Percentiles rank a stretch among this genome's conserved stretches.
These are phyloP conservation scores for Phengaris alcon DNA, from an alignment of 2,888 invertebrate species.

Conservation along the genomic window DNA sequence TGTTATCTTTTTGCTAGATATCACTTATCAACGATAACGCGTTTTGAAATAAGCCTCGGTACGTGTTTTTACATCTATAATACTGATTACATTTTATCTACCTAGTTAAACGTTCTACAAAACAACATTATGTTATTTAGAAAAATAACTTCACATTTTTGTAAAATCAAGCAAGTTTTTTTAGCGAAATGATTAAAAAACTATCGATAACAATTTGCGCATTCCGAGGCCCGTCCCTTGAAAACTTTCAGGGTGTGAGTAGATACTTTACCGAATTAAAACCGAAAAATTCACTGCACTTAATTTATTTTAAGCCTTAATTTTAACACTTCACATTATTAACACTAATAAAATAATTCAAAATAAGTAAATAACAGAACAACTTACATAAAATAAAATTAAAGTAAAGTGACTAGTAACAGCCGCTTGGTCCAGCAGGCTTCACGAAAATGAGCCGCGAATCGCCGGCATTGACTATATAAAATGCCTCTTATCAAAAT, in stretches of 20 bases:
- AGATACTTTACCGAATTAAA: not conserved
- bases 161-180: too few relatives aligned
- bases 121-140: too few relatives aligned
- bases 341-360: slow-evolving; percentile 25
- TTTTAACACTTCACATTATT: slow-evolving; percentile 32
- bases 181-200: not conserved
- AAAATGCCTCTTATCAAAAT: slow-evolving; percentile 75
- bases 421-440: slow-evolving; percentile 65
- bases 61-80: not conserved
- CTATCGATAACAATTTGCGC: not conserved
- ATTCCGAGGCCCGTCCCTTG: slow-evolving; percentile 49
- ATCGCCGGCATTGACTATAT: slow-evolving; percentile 75
- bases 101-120: not conserved
- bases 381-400: slow-evolving; percentile 38
- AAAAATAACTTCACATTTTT: too few relatives aligned
- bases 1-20: not conserved
- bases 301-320: slow-evolving; percentile 30
- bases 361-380: slow-evolving; percentile 15
- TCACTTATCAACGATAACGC: slow-evolving; percentile 11
- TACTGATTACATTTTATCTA: not conserved
- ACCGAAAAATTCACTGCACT: slow-evolving; percentile 36
- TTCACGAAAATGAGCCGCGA: slow-evolving; percentile 64
- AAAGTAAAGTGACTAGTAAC: slow-evolving; percentile 67
- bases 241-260: slow-evolving; percentile 86
- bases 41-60: slow-evolving; percentile 8